Conservation (phyloP, 2,888 invertebrate genomes). For the Stictocephala bisonia region DNA sequence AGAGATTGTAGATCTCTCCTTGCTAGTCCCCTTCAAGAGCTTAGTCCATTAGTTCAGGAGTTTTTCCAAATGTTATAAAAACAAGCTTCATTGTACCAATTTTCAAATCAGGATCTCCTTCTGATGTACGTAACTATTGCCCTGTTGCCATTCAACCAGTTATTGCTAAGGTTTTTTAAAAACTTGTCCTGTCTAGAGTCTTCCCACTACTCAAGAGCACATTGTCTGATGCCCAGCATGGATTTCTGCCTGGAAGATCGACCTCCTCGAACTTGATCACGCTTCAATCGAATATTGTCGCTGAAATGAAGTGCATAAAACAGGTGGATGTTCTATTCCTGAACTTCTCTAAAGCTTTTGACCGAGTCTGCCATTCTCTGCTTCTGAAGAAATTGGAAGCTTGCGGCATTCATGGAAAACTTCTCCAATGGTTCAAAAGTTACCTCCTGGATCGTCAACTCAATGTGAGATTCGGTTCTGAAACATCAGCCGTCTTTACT, state of each 20-base stretch:
- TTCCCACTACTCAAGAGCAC: background rate
- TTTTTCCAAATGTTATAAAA: conserved; percentile 19
- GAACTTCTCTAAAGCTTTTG: too few species aligned
- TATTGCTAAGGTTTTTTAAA: conserved; percentile 35
- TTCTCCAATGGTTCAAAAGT: conserved; percentile 49
- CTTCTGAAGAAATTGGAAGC: conserved; percentile 48
- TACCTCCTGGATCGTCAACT: background rate
- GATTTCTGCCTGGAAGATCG: conserved; percentile 48
- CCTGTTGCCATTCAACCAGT: conserved; percentile 36
- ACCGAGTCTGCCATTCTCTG: conserved; percentile 52
- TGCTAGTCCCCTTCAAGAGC: background rate
- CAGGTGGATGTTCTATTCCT: too few species aligned
- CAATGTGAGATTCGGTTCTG: background rate
- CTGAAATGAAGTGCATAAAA: too few species aligned
- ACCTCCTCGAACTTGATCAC: conserved; percentile 51
- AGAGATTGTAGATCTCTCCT: background rate
- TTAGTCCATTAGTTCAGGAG: conserved; percentile 1
- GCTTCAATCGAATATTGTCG: conserved; percentile 47
- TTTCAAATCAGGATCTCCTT: conserved; percentile 42
- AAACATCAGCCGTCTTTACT: conserved; percentile 42
- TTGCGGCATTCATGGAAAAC: conserved; percentile 48
- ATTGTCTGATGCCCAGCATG: conserved; percentile 46
- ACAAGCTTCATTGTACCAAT: conserved; percentile 40
- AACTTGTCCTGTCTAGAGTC: conserved; percentile 29
- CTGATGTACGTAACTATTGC: conserved; percentile 46